Percentiles rank a stretch among this genome's conserved stretches.
phyloP scores from a whole-genome alignment of 2,888 invertebrate genomes.

The Andricus curvator region DNA sequence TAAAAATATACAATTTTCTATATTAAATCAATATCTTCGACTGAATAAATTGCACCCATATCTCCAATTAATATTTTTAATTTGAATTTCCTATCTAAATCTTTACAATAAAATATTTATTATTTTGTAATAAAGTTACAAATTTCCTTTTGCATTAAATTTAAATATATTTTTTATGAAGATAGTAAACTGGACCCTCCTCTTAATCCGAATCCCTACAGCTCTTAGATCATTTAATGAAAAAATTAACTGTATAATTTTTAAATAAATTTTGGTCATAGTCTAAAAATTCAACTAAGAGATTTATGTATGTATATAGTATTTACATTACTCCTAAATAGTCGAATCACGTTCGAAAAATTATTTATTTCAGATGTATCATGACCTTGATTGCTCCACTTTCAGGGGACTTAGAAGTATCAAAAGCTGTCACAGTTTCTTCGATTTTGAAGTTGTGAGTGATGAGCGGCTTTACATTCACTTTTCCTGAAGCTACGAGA shows the following conservation, averaged over 20 bases:
- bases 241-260: background rate
- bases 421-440: slow-evolving; percentile 90
- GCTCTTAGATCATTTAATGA: background rate
- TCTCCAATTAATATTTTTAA: no score
- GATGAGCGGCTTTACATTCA: slow-evolving; percentile 89
- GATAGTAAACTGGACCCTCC: background rate
- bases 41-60: no score
- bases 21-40: background rate
- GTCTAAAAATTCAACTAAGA: background rate
- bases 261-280: background rate
- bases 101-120: background rate
- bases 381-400: slow-evolving; percentile 92
- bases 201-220: background rate
- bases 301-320: background rate
- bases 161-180: background rate
- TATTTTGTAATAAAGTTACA: background rate
- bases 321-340: background rate
- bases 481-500: slow-evolving; percentile 87
- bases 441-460: slow-evolving; percentile 90
- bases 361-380: slow-evolving; percentile 83
- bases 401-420: slow-evolving; percentile 86
- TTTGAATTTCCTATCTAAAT: no score
- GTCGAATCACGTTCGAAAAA: background rate
- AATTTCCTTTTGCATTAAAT: background rate
- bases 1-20: background rate